Conservation (phyloP, 1,140 invertebrate genomes). For the Dreissena polymorpha region DNA sequence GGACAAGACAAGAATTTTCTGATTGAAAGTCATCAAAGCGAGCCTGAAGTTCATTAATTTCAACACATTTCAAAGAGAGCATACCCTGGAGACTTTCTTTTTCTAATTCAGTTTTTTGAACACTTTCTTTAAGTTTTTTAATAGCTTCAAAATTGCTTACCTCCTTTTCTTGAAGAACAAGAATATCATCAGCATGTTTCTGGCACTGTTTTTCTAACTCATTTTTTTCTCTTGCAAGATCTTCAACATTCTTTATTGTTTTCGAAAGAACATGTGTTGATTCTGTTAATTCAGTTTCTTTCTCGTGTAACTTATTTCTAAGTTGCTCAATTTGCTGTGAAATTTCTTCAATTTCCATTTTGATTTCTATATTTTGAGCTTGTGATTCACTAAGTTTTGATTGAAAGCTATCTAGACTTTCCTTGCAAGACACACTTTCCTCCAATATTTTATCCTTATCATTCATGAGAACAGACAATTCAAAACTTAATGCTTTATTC, state of each 20-base stretch:
- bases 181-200: slow-evolving; percentile 31
- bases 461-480: no score
- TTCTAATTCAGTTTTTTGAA: slow-evolving; percentile 49
- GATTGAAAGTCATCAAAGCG: slow-evolving; percentile 52
- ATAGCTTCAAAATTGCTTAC: slow-evolving; percentile 42
- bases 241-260: neutral
- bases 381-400: neutral
- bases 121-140: slow-evolving; percentile 41
- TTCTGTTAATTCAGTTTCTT: neutral
- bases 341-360: neutral
- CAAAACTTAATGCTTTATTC: no score
- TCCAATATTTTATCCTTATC: no score
- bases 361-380: neutral
- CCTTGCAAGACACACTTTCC: no score
- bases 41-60: slow-evolving; percentile 47
- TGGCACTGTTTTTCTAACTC: slow-evolving; percentile 34
- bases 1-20: slow-evolving; percentile 46
- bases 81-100: slow-evolving; percentile 41
- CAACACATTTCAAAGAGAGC: slow-evolving; percentile 43
- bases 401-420: neutral
- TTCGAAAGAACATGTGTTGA: neutral
- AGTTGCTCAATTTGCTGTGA: neutral
- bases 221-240: slow-evolving; percentile 13
- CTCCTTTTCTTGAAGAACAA: slow-evolving; percentile 43
- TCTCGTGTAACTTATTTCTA: neutral